Percentiles rank a stretch among this genome's conserved stretches.
phyloP scores from a whole-genome alignment of 2,797 vertebrate species.

The Ambastaia sidthimunki region DNA sequence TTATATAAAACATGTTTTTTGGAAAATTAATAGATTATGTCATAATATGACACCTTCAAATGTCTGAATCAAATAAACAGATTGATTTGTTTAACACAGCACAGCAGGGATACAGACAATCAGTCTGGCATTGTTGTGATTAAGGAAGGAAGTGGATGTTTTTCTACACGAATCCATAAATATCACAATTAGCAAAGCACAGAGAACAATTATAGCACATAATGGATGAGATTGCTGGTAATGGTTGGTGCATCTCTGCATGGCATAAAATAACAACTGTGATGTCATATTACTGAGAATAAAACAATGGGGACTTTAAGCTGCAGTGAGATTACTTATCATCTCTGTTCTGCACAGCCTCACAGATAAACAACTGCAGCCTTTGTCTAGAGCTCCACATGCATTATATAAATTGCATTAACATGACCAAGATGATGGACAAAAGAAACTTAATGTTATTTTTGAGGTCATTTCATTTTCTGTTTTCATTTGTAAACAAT shows the following conservation, averaged over 20 bases:
- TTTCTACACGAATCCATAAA: constrained; percentile 39
- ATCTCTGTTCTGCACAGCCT: neutral
- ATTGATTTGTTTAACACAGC: constrained; percentile 43
- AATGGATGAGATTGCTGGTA: constrained; percentile 18
- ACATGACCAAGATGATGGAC: too few species aligned
- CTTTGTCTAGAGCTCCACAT: too few species aligned
- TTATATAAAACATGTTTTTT: too few species aligned
- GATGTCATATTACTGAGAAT: neutral
- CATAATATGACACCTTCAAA: neutral
- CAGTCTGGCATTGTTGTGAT: constrained; percentile 22
- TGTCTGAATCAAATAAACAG: constrained; percentile 33
- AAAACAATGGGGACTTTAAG: neutral
- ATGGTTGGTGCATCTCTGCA: constrained; percentile 14
- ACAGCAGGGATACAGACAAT: constrained; percentile 44
- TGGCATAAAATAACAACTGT: neutral
- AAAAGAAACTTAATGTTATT: too few species aligned
- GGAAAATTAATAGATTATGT: neutral
- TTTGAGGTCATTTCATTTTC: too few species aligned
- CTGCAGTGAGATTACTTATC: neutral
- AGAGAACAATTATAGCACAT: constrained; percentile 35
- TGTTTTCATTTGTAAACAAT: too few species aligned
- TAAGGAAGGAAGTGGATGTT: constrained; percentile 37
- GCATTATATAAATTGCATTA: too few species aligned
- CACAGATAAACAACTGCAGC: too few species aligned
- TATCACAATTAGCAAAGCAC: constrained; percentile 37